Conservation (phyloP, 2,888 invertebrate genomes). For the Alsophila aescularia region DNA sequence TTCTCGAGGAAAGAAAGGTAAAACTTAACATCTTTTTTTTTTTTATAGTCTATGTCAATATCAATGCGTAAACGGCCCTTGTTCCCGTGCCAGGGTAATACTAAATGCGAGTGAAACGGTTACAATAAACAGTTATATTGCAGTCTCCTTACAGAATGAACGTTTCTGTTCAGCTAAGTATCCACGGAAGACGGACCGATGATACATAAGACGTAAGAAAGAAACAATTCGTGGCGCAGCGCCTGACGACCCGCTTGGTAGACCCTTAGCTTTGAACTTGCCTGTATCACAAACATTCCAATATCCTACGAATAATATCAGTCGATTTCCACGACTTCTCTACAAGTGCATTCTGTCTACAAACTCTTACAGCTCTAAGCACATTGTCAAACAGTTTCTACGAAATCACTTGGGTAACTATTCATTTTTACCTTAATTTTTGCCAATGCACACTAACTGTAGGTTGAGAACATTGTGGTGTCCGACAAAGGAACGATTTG, state of each 20-base stretch:
- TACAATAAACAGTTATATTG: slow-evolving; percentile 40
- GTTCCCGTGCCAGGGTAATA: slow-evolving; percentile 56
- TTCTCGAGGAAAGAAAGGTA: too few relatives aligned
- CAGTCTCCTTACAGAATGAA: slow-evolving; percentile 27
- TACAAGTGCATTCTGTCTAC: slow-evolving; percentile 21
- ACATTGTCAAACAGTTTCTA: background rate
- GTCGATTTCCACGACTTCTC: slow-evolving; percentile 38
- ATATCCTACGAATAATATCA: slow-evolving; percentile 57
- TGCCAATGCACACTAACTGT: too few relatives aligned
- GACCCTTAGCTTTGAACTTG: slow-evolving; percentile 16
- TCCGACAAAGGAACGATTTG: too few relatives aligned
- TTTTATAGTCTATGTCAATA: slow-evolving; percentile 23
- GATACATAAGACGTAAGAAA: too few relatives aligned
- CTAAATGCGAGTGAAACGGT: slow-evolving; percentile 64
- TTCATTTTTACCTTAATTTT: too few relatives aligned
- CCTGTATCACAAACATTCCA: slow-evolving; percentile 60
- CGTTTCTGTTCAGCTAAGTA: slow-evolving; percentile 22
- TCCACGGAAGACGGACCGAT: too few relatives aligned
- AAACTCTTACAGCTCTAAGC: background rate
- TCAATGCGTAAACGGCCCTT: slow-evolving; percentile 28
- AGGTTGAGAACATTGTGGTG: too few relatives aligned
- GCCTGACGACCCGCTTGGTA: too few relatives aligned
- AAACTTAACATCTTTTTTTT: too few relatives aligned
- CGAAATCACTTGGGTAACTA: too few relatives aligned
- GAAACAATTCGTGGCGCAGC: too few relatives aligned